Base-by-base conservation (phyloP, 2,113 vertebrate species). In the Stomatorhinus ivindoensis region DNA sequence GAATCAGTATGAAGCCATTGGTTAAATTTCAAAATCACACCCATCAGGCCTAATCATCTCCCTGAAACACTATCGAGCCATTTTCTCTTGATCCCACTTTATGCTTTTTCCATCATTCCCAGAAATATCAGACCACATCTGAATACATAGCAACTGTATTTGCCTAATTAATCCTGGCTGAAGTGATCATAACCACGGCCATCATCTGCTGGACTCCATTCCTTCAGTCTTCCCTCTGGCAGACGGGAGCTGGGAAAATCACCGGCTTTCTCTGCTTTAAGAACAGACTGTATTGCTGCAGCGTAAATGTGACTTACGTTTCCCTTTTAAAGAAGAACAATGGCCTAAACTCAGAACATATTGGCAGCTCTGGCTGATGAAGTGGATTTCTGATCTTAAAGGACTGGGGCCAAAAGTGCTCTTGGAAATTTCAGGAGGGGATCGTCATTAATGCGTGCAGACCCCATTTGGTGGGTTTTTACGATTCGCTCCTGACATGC, bases 401-500 rank as follows among this genome's bases (percentile, higher is more conserved):
- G 47, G 13, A 51, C 8, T 51, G 48, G 9, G 85, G 85, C 85
- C 85, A 86, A 86, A 86, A 53, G 85, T 86, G 42, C 85, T 86
- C 85, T 86, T 35, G 27, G 47, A 86, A 53, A 42, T 76, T 27
- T 73, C 42, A n/a, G 39, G 87, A 87, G 87, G 53, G 55, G 19
- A 50, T 58, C 0, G 87, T 46, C 21, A 65, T 35, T 87, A 46
- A 73, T 73, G 39, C 5, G 3, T 11, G n/a, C 44, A 46, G 11
- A 21, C 44, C 69, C 69, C 73, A 51, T 89, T 89, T 83, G 69
- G 73, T 82, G 55, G 87, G 19, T 9, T 89, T 80, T 89, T 53
- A 80, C 31, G 73, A 89, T 53, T 80, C 35, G 73, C 31, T 19
- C 89, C 48, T 90, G 90, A 92, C 87, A 88, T 87, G 90, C 55